Conservation (phyloP, 1,140 invertebrate genomes). For the Forficula auricularia region DNA sequence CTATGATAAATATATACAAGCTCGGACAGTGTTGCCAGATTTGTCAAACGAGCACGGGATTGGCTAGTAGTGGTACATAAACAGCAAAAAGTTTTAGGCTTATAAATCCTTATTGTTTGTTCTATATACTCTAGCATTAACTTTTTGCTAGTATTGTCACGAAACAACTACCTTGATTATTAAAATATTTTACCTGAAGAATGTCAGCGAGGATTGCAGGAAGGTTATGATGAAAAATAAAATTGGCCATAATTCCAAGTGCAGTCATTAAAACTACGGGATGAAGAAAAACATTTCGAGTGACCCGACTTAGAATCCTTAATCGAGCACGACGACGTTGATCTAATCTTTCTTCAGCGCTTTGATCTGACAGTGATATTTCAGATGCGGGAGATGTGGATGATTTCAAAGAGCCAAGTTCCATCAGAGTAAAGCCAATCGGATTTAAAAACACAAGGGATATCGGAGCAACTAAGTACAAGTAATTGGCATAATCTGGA, state of each 20-base stretch:
- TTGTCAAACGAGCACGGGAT: too few species aligned
- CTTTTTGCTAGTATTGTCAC: too few species aligned
- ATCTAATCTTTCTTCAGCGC: constrained; percentile 7
- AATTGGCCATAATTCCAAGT: constrained; percentile 74
- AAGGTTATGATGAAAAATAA: constrained; percentile 57
- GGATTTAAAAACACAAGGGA: constrained; percentile 85
- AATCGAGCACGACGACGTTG: neutral
- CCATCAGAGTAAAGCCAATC: constrained; percentile 76
- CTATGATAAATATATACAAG: too few species aligned
- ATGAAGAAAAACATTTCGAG: constrained; percentile 59
- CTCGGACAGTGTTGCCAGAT: too few species aligned
- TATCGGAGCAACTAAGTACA: constrained; percentile 88
- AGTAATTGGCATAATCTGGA: constrained; percentile 75
- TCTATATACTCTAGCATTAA: too few species aligned
- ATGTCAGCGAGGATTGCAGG: constrained; percentile 57
- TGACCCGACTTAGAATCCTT: constrained; percentile 20
- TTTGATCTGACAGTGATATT: constrained; percentile 8
- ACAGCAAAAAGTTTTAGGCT: too few species aligned
- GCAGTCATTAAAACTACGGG: constrained; percentile 85
- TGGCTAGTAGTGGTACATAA: too few species aligned
- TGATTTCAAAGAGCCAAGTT: constrained; percentile 37
- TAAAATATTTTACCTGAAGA: constrained; percentile 39
- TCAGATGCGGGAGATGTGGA: neutral
- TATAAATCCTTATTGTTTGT: too few species aligned
- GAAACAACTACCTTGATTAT: too few species aligned